Evolutionary conservation across 2,888 invertebrate genomes (phyloP).

Genomic region (Slavum lentiscoides): DNA sequence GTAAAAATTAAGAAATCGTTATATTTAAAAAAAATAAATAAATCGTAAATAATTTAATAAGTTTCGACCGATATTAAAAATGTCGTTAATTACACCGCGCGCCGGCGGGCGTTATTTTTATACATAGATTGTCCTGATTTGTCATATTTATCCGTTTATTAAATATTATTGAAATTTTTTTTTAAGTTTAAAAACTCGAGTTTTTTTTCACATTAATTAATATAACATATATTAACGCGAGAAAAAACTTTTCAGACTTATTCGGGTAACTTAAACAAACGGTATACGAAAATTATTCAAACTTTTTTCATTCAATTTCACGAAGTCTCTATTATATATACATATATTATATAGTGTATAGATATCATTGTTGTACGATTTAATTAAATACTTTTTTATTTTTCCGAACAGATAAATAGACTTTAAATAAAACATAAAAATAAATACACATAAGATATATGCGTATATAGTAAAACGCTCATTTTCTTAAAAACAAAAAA

Average conservation of each 20-base stretch:
- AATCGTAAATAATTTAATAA: slow-evolving; percentile 10
- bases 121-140: not conserved
- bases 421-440: too few relatives aligned
- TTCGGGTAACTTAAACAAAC: not conserved
- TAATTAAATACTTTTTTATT: too few relatives aligned
- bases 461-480: too few relatives aligned
- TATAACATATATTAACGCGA: not conserved
- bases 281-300: too few relatives aligned
- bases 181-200: not conserved
- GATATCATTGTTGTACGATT: too few relatives aligned
- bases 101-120: not conserved
- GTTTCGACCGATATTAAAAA: slow-evolving; percentile 19
- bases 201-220: not conserved
- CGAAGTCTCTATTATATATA: too few relatives aligned
- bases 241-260: not conserved
- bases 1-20: not conserved
- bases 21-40: not conserved
- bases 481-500: too few relatives aligned
- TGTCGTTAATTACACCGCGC: not conserved
- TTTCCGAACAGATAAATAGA: too few relatives aligned
- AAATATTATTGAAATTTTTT: not conserved
- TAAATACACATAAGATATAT: too few relatives aligned
- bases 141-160: not conserved
- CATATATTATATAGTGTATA: too few relatives aligned
- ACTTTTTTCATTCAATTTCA: too few relatives aligned